Percentiles rank a stretch among this genome's conserved stretches.
Conservation (phyloP, 2,888 invertebrate genomes). For the Odontocerum albicorne region DNA sequence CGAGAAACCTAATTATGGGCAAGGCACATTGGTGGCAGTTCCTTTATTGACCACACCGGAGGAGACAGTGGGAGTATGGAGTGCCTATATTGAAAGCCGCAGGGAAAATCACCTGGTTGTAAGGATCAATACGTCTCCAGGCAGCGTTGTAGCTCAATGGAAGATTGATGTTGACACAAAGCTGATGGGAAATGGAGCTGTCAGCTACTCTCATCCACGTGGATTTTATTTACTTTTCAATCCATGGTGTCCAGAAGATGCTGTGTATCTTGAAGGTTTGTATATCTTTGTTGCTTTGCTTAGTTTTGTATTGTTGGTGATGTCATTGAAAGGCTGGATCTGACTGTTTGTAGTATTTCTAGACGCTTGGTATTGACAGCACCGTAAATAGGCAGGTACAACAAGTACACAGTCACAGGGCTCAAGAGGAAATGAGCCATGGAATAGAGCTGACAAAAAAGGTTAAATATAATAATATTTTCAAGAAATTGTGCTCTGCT, state of each 20-base stretch:
- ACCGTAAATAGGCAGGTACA: too few species aligned
- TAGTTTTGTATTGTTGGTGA: too few species aligned
- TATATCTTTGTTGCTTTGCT: too few species aligned
- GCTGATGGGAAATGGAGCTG: slow-evolving; percentile 65
- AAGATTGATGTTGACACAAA: slow-evolving; percentile 81
- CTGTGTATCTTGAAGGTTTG: slow-evolving; percentile 70
- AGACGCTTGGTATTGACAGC: too few species aligned
- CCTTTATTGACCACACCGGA: slow-evolving; percentile 67
- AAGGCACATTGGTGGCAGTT: slow-evolving; percentile 75
- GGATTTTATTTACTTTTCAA: slow-evolving; percentile 85
- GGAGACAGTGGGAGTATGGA: slow-evolving; percentile 70
- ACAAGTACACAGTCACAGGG: too few species aligned
- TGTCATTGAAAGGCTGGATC: too few species aligned
- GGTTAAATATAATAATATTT: too few species aligned
- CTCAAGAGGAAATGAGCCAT: too few species aligned
- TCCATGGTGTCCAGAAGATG: slow-evolving; percentile 80
- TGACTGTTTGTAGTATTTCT: too few species aligned
- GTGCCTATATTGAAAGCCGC: slow-evolving; percentile 68
- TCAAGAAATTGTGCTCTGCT: too few species aligned
- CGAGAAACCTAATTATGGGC: slow-evolving; percentile 76
- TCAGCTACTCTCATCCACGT: slow-evolving; percentile 76
- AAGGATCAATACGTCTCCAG: slow-evolving; percentile 70
- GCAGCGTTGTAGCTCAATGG: slow-evolving; percentile 82
- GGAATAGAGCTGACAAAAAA: too few species aligned
- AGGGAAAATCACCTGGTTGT: slow-evolving; percentile 64